A percentile compares a stretch with the other conserved stretches of the same genome.
Conservation (phyloP, 2,797 vertebrate genomes). For the Fistularia commersonii region DNA sequence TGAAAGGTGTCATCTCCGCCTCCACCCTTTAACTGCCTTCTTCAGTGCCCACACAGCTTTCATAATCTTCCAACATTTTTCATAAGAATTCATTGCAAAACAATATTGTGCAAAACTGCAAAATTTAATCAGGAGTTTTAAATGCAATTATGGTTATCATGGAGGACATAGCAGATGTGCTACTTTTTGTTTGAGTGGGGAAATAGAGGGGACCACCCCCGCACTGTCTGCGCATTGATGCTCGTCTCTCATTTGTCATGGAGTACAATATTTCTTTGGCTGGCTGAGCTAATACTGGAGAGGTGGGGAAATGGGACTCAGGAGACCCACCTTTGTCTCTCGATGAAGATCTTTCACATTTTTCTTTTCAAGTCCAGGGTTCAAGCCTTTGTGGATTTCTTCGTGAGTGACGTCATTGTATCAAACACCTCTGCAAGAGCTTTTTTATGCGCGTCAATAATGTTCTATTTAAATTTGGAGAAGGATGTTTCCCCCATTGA, state of each 20-base stretch:
- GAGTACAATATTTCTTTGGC: conserved; percentile 64
- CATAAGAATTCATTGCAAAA: conserved; percentile 73
- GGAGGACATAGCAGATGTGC: conserved; percentile 35
- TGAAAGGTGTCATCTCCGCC: conserved; percentile 30
- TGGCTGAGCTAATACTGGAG: conserved; percentile 71
- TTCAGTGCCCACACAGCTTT: conserved; percentile 33
- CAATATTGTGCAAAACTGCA: conserved; percentile 67
- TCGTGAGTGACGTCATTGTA: conserved; percentile 44
- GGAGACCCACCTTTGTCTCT: conserved; percentile 59
- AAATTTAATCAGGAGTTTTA: conserved; percentile 74
- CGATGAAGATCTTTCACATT: conserved; percentile 63
- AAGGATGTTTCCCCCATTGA: too few relatives aligned
- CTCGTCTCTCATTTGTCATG: conserved; percentile 65
- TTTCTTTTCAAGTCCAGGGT: conserved; percentile 34
- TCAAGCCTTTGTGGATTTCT: conserved; percentile 25
- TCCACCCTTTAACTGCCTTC: conserved; percentile 29
- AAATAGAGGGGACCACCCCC: conserved; percentile 46
- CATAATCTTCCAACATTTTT: conserved; percentile 66
- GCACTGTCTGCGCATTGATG: conserved; percentile 48
- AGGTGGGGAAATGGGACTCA: conserved; percentile 53
- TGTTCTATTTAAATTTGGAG: not conserved
- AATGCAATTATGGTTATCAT: conserved; percentile 71
- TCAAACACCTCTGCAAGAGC: conserved; percentile 40
- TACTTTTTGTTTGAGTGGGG: not conserved
- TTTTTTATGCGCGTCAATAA: conserved; percentile 56